A percentile compares a stretch with the other conserved stretches of the same genome.
phyloP scores from a whole-genome alignment of 2,888 invertebrate species.

The Liodrosophila aerea region DNA sequence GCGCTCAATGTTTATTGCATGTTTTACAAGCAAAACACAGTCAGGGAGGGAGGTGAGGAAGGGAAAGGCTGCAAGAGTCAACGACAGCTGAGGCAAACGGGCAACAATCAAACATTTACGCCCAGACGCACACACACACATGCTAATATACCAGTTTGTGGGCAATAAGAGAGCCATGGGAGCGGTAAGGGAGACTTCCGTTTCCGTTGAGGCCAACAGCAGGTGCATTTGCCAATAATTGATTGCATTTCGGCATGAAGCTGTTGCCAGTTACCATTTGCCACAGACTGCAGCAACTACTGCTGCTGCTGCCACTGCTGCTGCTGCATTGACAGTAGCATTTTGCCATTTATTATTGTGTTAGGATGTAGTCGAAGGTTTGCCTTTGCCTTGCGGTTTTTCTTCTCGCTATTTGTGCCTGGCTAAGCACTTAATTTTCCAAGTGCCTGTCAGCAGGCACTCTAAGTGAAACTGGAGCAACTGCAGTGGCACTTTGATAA shows the following conservation, averaged over 20 bases:
- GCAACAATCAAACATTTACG: conserved; percentile 46
- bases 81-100: conserved; percentile 26
- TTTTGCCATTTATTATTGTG: conserved; percentile 56
- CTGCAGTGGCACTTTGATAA: conserved; percentile 17
- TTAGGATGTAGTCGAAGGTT: conserved; percentile 13
- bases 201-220: conserved; percentile 62
- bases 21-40: conserved; percentile 55
- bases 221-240: conserved; percentile 68
- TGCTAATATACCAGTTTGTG: conserved; percentile 11
- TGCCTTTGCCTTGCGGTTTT: conserved; percentile 13
- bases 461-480: conserved; percentile 17
- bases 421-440: conserved; percentile 43
- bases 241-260: conserved; percentile 71
- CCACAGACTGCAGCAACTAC: conserved; percentile 8
- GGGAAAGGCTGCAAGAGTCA: conserved; percentile 3
- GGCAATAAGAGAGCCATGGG: conserved; percentile 6
- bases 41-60: not conserved
- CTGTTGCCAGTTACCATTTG: conserved; percentile 40
- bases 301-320: conserved; percentile 1
- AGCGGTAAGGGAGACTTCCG: conserved; percentile 42
- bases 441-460: conserved; percentile 12
- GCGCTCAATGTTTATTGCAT: conserved; percentile 55
- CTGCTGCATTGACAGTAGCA: conserved; percentile 25
- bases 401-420: no score
- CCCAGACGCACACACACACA: conserved; percentile 13